Conservation (phyloP, 2,888 invertebrate species). For the Drosophila tripunctata region DNA sequence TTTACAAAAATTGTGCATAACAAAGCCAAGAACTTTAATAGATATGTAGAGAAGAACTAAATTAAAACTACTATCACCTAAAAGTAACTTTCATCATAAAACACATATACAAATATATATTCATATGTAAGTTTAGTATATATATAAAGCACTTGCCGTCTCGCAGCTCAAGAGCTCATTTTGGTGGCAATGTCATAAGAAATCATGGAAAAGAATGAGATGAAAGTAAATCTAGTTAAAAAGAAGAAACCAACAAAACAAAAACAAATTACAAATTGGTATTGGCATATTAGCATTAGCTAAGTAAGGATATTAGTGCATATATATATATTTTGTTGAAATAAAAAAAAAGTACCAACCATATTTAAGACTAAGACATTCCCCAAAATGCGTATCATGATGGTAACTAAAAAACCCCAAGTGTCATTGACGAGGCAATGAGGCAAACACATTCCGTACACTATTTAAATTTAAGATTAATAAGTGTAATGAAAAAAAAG, state of each 20-base stretch:
- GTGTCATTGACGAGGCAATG: slow-evolving; percentile 29
- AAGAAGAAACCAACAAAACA: not conserved
- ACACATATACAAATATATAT: slow-evolving; percentile 1
- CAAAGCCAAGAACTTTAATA: slow-evolving; percentile 53
- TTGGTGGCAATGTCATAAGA: slow-evolving; percentile 30
- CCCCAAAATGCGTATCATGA: slow-evolving; percentile 15
- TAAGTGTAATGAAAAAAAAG: slow-evolving; percentile 48
- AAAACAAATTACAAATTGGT: not conserved
- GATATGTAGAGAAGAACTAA: slow-evolving; percentile 19
- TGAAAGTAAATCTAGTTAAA: not conserved
- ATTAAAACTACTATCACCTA: not conserved
- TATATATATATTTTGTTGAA: slow-evolving; percentile 6
- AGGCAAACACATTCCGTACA: slow-evolving; percentile 53
- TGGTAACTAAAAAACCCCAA: slow-evolving; percentile 1
- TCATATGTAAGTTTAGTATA: slow-evolving; percentile 7
- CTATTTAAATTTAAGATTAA: slow-evolving; percentile 41
- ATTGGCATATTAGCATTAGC: too few species aligned
- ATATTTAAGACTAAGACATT: slow-evolving; percentile 18
- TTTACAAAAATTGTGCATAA: slow-evolving; percentile 40
- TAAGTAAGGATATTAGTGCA: too few species aligned
- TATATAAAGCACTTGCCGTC: slow-evolving; percentile 16
- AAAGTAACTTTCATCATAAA: slow-evolving; percentile 2
- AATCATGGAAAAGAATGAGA: not conserved
- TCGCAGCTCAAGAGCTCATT: slow-evolving; percentile 27
- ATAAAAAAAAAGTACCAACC: not conserved